These are phyloP conservation scores for Lepus townsendii DNA, from an alignment of 2,797 vertebrate species.

Conservation along the genomic window DNA sequence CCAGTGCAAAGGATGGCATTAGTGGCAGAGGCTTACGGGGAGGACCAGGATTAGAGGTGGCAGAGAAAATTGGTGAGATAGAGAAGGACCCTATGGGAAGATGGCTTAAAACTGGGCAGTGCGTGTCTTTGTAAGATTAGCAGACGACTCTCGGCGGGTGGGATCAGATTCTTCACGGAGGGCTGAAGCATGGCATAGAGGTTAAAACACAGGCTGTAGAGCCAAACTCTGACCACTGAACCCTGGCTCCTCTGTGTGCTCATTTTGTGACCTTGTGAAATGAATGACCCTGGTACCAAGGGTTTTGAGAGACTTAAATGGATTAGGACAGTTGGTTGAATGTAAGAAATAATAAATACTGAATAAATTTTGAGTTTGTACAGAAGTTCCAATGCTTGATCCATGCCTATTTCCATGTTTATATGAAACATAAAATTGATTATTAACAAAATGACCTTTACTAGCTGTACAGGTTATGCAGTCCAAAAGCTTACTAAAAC, in stretches of 20 bases:
- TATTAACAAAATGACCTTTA: neutral
- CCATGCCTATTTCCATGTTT: neutral
- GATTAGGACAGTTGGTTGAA: neutral
- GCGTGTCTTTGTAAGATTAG: neutral
- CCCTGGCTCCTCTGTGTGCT: neutral
- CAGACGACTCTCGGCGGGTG: neutral
- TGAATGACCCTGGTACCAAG: neutral
- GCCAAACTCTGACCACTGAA: neutral
- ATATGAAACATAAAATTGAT: neutral
- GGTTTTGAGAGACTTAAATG: conserved; percentile 12
- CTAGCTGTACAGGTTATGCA: neutral
- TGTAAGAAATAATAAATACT: neutral
- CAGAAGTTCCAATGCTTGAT: neutral
- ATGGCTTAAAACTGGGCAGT: neutral
- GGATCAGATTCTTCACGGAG: neutral
- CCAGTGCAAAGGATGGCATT: neutral
- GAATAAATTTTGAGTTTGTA: neutral
- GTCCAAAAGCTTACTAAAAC: neutral
- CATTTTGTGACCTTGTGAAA: neutral
- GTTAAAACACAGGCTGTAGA: neutral
- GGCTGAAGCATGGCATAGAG: neutral
- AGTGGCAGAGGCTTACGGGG: neutral
- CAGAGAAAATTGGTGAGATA: neutral
- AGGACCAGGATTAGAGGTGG: neutral
- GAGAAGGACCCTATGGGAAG: neutral